Evolutionary conservation across 2,113 vertebrate genomes (phyloP), one percentile per base, ranked within the genome.

Genomic region (Phrynosoma blainvillii): DNA sequence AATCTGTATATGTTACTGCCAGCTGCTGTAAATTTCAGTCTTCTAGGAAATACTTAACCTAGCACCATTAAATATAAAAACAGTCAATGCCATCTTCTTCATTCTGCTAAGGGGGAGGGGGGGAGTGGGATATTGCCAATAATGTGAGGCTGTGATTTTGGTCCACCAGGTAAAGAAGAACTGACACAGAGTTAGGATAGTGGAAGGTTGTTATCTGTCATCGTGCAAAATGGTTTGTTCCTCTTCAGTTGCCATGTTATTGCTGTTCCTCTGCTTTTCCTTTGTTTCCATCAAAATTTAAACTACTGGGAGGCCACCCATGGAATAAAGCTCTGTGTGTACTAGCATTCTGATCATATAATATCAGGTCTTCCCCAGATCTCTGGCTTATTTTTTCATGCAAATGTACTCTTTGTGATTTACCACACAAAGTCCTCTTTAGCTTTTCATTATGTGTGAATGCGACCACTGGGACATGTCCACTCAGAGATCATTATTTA

Each of bases 1-100:
- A 1, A 40, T 85, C 36, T 84, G 23, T 79, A 40, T 88, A 88
- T 88, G 87, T 71, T 88, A 77, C 66, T 65, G 5, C 40, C 52
- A 73, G 23, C 0, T 0, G 0, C 59, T 85, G 70, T 1, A 59
- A 47, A 71, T 0, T 0, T 42, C 30, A 13, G 32, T 1, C 74
- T 87, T 89, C 65, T 65, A 76, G 77, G 82, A 40, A 30, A 14
- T 1, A 59, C 0, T 86, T 11, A 91, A n/a, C 79, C 54, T 21
- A 84, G 20, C 5, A 56, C 4, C 30, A 13, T 5, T 36, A 21
- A 71, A 79, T 16, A 47, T 75, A 73, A 23, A 42, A 89, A 56
- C 1, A 81, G 0, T 0, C 30, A 83, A 20, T 13, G 9, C 66
- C 30, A 52, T 75, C 30, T 36, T 66, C 23, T 76, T 74, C 70